These are phyloP conservation scores for Hippolais icterina DNA, from an alignment of 2,113 vertebrate species.

Conservation along the genomic window DNA sequence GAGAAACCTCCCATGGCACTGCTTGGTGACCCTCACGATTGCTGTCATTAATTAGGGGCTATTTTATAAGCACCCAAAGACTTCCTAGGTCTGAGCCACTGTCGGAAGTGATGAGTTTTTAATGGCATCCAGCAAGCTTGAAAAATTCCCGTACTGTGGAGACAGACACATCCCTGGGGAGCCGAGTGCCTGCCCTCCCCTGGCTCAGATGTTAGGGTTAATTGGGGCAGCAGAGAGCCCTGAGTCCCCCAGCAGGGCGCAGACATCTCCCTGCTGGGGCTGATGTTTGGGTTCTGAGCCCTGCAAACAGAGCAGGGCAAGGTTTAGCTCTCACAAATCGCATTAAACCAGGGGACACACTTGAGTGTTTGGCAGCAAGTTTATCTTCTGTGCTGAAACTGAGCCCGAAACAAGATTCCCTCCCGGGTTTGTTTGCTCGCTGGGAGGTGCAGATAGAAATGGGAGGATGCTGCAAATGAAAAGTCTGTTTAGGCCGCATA, in stretches of 20 bases:
- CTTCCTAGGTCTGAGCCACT: constrained; percentile 24
- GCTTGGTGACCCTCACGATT: neutral
- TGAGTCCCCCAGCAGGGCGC: neutral
- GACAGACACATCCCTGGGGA: neutral
- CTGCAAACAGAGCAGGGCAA: constrained; percentile 37
- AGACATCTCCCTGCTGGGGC: neutral
- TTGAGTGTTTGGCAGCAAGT: constrained; percentile 46
- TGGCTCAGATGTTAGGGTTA: constrained; percentile 38
- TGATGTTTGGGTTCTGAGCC: constrained; percentile 9
- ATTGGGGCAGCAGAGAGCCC: constrained; percentile 13
- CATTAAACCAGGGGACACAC: neutral
- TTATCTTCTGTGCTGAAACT: constrained; percentile 41
- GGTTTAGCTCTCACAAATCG: constrained; percentile 34
- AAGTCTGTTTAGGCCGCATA: constrained; percentile 38
- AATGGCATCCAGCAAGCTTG: neutral
- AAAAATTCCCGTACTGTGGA: constrained; percentile 39
- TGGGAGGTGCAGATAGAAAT: neutral
- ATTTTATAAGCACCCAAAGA: constrained; percentile 9
- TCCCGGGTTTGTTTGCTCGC: constrained; percentile 27
- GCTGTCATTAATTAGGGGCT: neutral
- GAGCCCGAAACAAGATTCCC: constrained; percentile 14
- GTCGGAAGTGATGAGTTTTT: constrained; percentile 56
- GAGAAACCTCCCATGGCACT: neutral
- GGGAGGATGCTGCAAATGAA: constrained; percentile 27
- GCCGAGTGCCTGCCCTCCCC: constrained; percentile 8